phyloP scores from a whole-genome alignment of 1,140 invertebrate species.

The Globodera rostochiensis region DNA sequence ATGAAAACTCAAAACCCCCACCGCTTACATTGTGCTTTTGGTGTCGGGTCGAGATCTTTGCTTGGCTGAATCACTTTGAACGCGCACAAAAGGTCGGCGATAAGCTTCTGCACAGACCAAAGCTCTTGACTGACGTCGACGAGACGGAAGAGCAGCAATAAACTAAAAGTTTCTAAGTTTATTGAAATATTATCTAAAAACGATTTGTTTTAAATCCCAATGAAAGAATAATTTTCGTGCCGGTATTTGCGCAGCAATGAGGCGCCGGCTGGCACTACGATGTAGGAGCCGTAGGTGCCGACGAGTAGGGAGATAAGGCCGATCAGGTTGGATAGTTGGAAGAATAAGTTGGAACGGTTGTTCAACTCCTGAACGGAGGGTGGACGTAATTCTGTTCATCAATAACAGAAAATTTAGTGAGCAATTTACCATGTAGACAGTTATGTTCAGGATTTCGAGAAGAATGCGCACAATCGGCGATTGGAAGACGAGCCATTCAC shows the following conservation, averaged over 20 bases:
- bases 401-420: not conserved
- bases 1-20: too few species aligned
- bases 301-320: conserved; percentile 58
- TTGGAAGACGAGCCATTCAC: conserved; percentile 61
- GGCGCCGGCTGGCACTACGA: conserved; percentile 58
- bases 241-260: not conserved
- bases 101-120: conserved; percentile 59
- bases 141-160: conserved; percentile 53
- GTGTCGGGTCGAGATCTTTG: conserved; percentile 39
- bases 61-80: conserved; percentile 40
- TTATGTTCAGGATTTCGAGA: conserved; percentile 56
- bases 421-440: conserved; percentile 47
- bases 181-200: too few species aligned
- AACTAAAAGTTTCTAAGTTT: conserved; percentile 30
- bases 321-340: conserved; percentile 56
- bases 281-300: conserved; percentile 61
- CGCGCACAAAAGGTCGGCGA: conserved; percentile 57
- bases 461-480: conserved; percentile 55
- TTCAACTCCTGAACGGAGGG: conserved; percentile 35
- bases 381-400: not conserved
- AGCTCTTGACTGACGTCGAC: conserved; percentile 58
- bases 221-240: not conserved
- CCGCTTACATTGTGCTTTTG: conserved; percentile 58
- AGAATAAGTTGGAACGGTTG: conserved; percentile 47
- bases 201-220: too few species aligned